Base-by-base conservation (phyloP, 2,797 vertebrate genomes). In the Bradypodion pumilum region DNA sequence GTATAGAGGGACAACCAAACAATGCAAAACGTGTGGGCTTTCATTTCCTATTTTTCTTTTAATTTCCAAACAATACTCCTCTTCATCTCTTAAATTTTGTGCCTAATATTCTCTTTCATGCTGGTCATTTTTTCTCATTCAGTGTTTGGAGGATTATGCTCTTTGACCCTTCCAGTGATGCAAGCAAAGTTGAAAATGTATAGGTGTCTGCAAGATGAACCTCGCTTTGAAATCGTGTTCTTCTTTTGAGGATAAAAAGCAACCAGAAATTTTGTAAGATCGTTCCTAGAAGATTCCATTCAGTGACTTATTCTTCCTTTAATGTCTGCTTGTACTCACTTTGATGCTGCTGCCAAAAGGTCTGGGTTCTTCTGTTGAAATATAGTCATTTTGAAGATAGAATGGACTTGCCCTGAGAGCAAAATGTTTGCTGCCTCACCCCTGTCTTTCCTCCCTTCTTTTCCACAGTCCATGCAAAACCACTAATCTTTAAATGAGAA, bases 301-400 rank as follows among this genome's bases (percentile, higher is more conserved):
- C 52, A 63, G 19, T 44, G 9, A 76, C 0, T 12, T 84, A 52
- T 81, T 82, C 65, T 63, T 29, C 0, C 52, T 76, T 84, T 62
- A 32, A 85, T 60, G 74, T 83, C 40, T 62, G 72, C 27, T 83
- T 80, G 77, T 70, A 75, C 56, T 83, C 70, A 32, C 81, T 87
- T 83, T 76, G 81, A 83, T 76, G 84, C 65, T 42, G 27, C 21
- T 63, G 46, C 70, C 52, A 56, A 76, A 83, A 87, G 42, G 52
- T 75, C 63, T 42, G 35, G 27, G 42, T 42, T 63, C 40, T 79
- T 78, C 21, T 46, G 23, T 25, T 68, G 73, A 74, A 85, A 16
- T 66, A 76, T 80, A 76, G 65, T n/a, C 16, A 82, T 29, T 65
- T 86, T 86, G 78, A 85, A 86, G 44, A 40, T 44, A 2, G 3